These are phyloP conservation scores for Hoplostethus mediterraneus DNA, from an alignment of 2,797 vertebrate genomes.

Conservation along the genomic window DNA sequence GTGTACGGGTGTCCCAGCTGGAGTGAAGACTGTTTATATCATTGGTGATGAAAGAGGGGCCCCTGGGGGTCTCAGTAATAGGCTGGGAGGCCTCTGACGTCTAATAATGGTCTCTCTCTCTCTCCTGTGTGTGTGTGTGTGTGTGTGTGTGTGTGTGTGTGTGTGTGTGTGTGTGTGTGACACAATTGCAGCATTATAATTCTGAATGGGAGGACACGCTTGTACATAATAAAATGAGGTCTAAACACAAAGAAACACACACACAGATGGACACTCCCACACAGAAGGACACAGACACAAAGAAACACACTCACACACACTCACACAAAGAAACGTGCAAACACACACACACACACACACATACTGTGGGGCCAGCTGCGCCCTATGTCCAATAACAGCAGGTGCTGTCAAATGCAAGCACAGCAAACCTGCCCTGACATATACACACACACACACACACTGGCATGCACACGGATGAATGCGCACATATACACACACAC, in stretches of 20 bases:
- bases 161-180: constrained; percentile 29
- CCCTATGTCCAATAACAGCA: constrained; percentile 77
- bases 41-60: constrained; percentile 74
- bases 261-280: constrained; percentile 36
- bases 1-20: constrained; percentile 68
- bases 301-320: constrained; percentile 29
- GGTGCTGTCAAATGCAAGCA: constrained; percentile 79
- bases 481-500: constrained; percentile 41
- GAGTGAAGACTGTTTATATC: constrained; percentile 77
- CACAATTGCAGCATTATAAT: constrained; percentile 64
- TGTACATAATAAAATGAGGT: constrained; percentile 69
- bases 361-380: constrained; percentile 76
- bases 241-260: constrained; percentile 45
- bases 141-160: not conserved
- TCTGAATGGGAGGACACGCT: constrained; percentile 70
- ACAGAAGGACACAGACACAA: constrained; percentile 57
- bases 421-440: constrained; percentile 70
- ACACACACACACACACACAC: constrained; percentile 16
- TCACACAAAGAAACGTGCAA: constrained; percentile 7
- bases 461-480: constrained; percentile 13
- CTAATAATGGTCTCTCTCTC: constrained; percentile 63
- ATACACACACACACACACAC: constrained; percentile 47
- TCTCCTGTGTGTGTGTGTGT: too few relatives aligned
- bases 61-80: constrained; percentile 72
- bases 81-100: constrained; percentile 69